Conservation (phyloP, 2,113 vertebrate genomes). For the Orientallactaga bullata region DNA sequence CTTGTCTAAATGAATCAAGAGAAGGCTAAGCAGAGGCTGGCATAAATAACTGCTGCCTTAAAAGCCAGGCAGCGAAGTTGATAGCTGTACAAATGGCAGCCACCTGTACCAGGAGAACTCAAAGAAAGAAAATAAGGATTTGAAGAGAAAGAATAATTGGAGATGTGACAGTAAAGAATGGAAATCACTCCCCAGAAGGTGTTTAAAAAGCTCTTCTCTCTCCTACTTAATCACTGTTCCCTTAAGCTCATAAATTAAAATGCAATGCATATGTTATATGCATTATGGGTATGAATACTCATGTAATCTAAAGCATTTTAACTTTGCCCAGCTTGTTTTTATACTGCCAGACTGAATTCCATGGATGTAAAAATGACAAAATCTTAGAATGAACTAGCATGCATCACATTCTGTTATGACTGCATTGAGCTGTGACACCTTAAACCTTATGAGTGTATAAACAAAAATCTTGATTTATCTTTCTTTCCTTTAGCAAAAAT, state of each 20-base stretch:
- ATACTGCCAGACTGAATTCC: slow-evolving; percentile 45
- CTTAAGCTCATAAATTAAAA: slow-evolving; percentile 70
- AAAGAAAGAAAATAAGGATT: slow-evolving; percentile 80
- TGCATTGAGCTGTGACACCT: slow-evolving; percentile 61
- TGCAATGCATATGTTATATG: slow-evolving; percentile 65
- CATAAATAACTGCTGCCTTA: slow-evolving; percentile 88
- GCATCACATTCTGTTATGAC: slow-evolving; percentile 35
- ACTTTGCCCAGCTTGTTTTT: slow-evolving; percentile 61
- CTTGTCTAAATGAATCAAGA: slow-evolving; percentile 89
- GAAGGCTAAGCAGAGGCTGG: slow-evolving; percentile 85
- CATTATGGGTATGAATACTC: slow-evolving; percentile 73
- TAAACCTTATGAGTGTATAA: slow-evolving; percentile 26
- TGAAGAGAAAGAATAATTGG: slow-evolving; percentile 77
- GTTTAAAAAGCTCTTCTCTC: slow-evolving; percentile 77
- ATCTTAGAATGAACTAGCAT: slow-evolving; percentile 28
- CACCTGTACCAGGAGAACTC: slow-evolving; percentile 87
- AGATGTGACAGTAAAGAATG: slow-evolving; percentile 79
- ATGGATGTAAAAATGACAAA: slow-evolving; percentile 49
- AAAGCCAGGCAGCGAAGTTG: slow-evolving; percentile 85
- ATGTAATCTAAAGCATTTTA: slow-evolving; percentile 74
- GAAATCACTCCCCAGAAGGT: slow-evolving; percentile 77
- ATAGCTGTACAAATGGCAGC: slow-evolving; percentile 89
- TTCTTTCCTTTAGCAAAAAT: slow-evolving; percentile 45
- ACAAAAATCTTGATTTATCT: slow-evolving; percentile 19
- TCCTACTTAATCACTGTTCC: slow-evolving; percentile 78